Conservation (phyloP, 1,140 invertebrate species). For the Hyposmocoma kahamanoa region DNA sequence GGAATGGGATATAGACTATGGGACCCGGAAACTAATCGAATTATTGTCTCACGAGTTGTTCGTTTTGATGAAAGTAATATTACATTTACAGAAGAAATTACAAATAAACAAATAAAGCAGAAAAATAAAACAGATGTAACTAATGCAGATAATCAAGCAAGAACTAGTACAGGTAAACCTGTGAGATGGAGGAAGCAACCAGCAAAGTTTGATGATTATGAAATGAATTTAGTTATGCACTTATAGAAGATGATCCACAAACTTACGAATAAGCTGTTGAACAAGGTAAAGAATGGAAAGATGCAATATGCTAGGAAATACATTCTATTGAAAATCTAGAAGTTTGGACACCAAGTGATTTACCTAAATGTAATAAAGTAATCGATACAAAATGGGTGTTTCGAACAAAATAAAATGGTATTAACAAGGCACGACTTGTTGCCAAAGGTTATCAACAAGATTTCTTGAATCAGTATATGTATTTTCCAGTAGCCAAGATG, state of each 20-base stretch:
- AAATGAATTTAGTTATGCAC: not conserved
- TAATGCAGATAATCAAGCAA: not conserved
- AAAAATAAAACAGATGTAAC: not conserved
- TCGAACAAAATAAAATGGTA: constrained; percentile 3
- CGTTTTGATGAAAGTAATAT: not conserved
- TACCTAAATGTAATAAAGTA: not conserved
- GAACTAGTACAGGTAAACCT: not conserved
- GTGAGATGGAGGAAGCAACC: not conserved
- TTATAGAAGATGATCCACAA: not conserved
- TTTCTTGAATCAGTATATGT: not conserved
- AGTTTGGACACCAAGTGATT: not conserved
- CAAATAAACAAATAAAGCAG: not conserved
- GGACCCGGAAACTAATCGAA: not conserved
- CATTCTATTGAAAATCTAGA: not conserved
- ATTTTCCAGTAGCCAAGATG: not conserved
- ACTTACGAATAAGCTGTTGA: constrained; percentile 1
- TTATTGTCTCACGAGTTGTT: not conserved
- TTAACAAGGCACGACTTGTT: constrained; percentile 1
- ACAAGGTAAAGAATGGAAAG: not conserved
- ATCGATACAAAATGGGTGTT: constrained; percentile 12
- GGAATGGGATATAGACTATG: not conserved
- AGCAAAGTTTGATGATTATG: not conserved
- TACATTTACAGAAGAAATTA: not conserved
- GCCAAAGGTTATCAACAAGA: constrained; percentile 7
- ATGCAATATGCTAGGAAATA: constrained; percentile 8